These are phyloP conservation scores for Paragorgia papillata DNA, from an alignment of 92 coral and sea anemone genomes.

Conservation along the genomic window DNA sequence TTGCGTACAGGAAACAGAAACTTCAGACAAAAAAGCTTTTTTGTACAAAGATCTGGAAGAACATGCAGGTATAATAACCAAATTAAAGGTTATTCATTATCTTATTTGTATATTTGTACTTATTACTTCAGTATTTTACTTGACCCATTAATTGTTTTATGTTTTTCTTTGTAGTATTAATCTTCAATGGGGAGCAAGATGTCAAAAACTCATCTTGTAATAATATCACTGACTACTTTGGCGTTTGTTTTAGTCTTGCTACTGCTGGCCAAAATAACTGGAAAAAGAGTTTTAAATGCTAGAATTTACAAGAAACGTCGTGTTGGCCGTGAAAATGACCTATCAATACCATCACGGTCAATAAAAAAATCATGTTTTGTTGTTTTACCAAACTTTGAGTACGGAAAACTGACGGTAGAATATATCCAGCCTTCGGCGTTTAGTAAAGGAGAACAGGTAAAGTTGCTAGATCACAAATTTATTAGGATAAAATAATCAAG, in stretches of 20 bases:
- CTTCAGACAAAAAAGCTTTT: no score
- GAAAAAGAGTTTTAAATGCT: constrained; percentile 1
- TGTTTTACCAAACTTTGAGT: constrained; percentile 14
- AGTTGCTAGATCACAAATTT: no score
- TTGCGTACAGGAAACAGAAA: no score
- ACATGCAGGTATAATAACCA: no score
- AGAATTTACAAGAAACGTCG: constrained; percentile 34
- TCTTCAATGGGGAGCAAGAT: constrained; percentile 31
- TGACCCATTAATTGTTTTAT: no score
- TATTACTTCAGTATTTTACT: no score
- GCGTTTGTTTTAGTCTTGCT: constrained; percentile 2
- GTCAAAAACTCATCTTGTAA: constrained; percentile 2
- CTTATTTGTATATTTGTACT: no score
- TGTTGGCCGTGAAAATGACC: background rate
- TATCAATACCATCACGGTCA: background rate
- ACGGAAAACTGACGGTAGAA: constrained; percentile 4
- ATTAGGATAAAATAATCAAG: no score
- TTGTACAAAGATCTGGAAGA: no score
- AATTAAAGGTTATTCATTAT: no score
- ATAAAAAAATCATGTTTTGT: background rate
- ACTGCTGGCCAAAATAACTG: constrained; percentile 28
- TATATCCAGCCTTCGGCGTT: constrained; percentile 28
- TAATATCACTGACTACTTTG: constrained; percentile 3
- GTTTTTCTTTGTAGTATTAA: background rate
- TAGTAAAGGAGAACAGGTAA: constrained; percentile 1